phyloP scores from a whole-genome alignment of 2,888 invertebrate species.

The Lordiphosa fenestrarum region DNA sequence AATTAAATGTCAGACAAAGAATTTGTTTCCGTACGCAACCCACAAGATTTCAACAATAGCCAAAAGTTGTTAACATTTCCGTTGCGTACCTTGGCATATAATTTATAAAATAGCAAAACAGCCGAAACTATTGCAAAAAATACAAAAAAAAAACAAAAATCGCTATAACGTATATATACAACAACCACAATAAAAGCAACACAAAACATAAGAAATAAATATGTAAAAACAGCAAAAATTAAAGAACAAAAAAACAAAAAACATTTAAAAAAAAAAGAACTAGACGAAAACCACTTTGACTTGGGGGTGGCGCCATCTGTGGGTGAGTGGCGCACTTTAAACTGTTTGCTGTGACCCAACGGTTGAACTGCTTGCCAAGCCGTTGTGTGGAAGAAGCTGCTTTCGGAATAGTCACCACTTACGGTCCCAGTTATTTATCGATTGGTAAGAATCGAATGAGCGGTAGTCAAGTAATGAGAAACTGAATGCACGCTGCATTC shows the following conservation, averaged over 20 bases:
- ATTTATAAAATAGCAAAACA: slow-evolving; percentile 19
- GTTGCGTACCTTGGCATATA: slow-evolving; percentile 61
- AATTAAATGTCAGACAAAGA: slow-evolving; percentile 15
- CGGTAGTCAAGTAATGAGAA: no score
- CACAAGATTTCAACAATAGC: slow-evolving; percentile 20
- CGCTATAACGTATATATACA: slow-evolving; percentile 30
- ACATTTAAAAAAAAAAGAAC: slow-evolving; percentile 36
- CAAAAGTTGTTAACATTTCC: slow-evolving; percentile 58
- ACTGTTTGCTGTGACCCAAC: no score
- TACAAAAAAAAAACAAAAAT: slow-evolving; percentile 37
- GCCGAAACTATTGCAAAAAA: slow-evolving; percentile 33
- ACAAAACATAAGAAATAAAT: slow-evolving; percentile 32
- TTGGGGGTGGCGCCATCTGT: no score
- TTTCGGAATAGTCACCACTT: no score
- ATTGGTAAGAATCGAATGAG: no score
- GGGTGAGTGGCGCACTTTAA: no score
- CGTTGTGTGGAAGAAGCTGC: no score
- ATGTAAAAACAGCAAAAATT: slow-evolving; percentile 41
- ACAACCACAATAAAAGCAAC: slow-evolving; percentile 5
- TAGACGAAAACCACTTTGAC: slow-evolving; percentile 15
- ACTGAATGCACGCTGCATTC: no score
- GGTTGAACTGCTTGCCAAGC: no score
- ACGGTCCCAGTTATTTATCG: no score
- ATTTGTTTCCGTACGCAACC: slow-evolving; percentile 11
- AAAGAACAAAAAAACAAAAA: slow-evolving; percentile 33